Evolutionary conservation across 1,140 invertebrate species (phyloP).

Genomic region (Drosophila nigrodunni): DNA sequence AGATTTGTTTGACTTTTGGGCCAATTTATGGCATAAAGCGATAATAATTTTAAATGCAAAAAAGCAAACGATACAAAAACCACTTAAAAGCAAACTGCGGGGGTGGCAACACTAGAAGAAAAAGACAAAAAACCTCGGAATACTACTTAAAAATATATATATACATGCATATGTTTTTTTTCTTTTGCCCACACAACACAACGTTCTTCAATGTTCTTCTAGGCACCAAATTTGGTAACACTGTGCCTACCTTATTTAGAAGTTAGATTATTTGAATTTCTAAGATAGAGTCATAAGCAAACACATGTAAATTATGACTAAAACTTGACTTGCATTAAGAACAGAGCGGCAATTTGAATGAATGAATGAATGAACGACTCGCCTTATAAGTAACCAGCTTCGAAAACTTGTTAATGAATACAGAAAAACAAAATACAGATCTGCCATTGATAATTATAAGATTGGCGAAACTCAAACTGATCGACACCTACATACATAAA

Average conservation of each 20-base stretch:
- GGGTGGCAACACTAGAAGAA: constrained; percentile 55
- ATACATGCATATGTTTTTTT: constrained; percentile 2
- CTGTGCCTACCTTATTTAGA: constrained; percentile 64
- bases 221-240: constrained; percentile 66
- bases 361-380: constrained; percentile 50
- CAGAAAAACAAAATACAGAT: constrained; percentile 52
- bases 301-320: constrained; percentile 76
- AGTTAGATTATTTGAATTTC: constrained; percentile 41
- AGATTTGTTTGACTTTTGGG: constrained; percentile 42
- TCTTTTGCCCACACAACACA: constrained; percentile 30
- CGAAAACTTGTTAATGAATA: constrained; percentile 76
- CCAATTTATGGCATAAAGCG: constrained; percentile 31
- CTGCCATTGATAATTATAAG: constrained; percentile 80
- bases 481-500: constrained; percentile 43
- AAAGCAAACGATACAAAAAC: not conserved
- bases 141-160: constrained; percentile 60
- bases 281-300: constrained; percentile 65
- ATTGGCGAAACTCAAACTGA: constrained; percentile 54
- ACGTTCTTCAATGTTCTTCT: constrained; percentile 27
- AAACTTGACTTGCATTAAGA: constrained; percentile 66
- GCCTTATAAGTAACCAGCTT: constrained; percentile 65
- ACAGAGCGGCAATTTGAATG: constrained; percentile 44
- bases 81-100: constrained; percentile 47
- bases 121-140: constrained; percentile 47
- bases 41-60: constrained; percentile 19